A percentile compares a stretch with the other conserved stretches of the same genome.
Conservation (phyloP, 1,140 invertebrate species). For the Dendrolimus kikuchii region DNA sequence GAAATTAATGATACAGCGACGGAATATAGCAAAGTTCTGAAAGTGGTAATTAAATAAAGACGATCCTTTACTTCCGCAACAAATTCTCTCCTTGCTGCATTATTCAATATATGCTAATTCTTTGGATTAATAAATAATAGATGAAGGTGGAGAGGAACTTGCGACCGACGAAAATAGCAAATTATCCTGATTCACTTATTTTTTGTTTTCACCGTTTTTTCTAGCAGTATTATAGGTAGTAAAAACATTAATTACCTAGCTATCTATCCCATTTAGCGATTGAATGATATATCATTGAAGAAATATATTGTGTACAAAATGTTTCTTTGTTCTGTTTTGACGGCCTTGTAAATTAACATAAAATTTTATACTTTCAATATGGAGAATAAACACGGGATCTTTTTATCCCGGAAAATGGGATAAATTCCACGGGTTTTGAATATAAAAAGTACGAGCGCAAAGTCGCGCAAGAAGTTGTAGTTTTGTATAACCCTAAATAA, state of each 20-base stretch:
- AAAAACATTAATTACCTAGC: conserved; percentile 11
- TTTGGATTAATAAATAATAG: conserved; percentile 41
- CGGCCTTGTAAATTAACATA: too few relatives aligned
- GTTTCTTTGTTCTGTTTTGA: too few relatives aligned
- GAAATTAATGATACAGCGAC: conserved; percentile 6
- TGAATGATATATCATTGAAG: background rate
- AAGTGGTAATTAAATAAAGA: conserved; percentile 47
- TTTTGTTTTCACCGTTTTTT: conserved; percentile 25
- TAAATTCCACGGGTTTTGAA: too few relatives aligned
- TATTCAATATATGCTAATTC: conserved; percentile 55
- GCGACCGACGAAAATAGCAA: conserved; percentile 33
- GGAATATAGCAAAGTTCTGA: conserved; percentile 23
- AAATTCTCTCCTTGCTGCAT: conserved; percentile 35
- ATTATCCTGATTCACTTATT: conserved; percentile 11
- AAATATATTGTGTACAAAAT: too few relatives aligned
- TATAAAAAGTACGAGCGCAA: too few relatives aligned
- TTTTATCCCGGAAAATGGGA: too few relatives aligned
- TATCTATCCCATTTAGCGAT: background rate
- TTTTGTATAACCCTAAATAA: too few relatives aligned
- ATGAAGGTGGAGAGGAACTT: conserved; percentile 39
- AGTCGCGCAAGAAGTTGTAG: too few relatives aligned
- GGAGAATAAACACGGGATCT: too few relatives aligned
- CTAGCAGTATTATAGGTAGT: conserved; percentile 27
- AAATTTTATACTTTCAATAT: too few relatives aligned
- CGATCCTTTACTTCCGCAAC: conserved; percentile 43